These are phyloP conservation scores for Cepaea hortensis DNA, from an alignment of 2,888 invertebrate genomes.

Conservation along the genomic window DNA sequence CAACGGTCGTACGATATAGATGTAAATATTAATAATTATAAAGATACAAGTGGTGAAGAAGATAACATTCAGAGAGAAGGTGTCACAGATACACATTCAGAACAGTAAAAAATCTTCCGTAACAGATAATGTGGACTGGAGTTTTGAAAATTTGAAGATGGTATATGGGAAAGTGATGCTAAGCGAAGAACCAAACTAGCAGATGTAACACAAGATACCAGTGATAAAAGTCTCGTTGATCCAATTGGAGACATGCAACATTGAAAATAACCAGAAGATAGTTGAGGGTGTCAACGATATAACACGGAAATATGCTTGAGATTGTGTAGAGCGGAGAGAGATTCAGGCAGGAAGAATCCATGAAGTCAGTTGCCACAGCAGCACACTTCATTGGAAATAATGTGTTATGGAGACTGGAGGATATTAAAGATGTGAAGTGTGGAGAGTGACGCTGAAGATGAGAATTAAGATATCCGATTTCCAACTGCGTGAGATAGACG, in stretches of 20 bases:
- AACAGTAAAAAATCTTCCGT: too few relatives aligned
- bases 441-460: constrained; percentile 15
- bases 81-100: too few relatives aligned
- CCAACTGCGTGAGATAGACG: too few relatives aligned
- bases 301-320: neutral
- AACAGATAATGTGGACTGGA: too few relatives aligned
- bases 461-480: neutral
- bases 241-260: neutral
- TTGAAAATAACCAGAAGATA: neutral
- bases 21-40: too few relatives aligned
- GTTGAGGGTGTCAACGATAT: neutral
- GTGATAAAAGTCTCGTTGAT: neutral
- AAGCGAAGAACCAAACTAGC: too few relatives aligned
- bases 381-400: neutral
- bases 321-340: too few relatives aligned
- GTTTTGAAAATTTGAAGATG: neutral
- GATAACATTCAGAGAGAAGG: too few relatives aligned
- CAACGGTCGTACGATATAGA: too few relatives aligned
- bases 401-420: neutral
- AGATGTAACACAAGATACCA: neutral
- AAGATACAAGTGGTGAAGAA: too few relatives aligned
- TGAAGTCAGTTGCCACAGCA: neutral
- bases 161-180: neutral
- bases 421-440: neutral
- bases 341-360: neutral